phyloP scores from a whole-genome alignment of 2,113 vertebrate species.

The Phoenicopterus ruber region DNA sequence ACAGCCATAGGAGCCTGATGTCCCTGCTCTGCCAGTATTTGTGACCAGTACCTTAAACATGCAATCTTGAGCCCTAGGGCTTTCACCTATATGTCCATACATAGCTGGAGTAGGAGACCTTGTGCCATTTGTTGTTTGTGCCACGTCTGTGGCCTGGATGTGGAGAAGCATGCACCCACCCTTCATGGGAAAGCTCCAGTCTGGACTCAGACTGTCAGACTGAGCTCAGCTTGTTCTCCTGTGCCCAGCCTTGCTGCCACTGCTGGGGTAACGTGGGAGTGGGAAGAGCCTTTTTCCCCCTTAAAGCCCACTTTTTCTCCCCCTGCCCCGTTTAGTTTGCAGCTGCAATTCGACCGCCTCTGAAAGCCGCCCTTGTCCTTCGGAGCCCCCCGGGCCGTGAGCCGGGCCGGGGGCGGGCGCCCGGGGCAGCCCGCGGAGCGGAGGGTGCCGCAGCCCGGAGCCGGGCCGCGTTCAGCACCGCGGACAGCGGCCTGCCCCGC shows the following conservation, averaged over 20 bases:
- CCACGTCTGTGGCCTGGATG: background rate
- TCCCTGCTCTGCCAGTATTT: background rate
- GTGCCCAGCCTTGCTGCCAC: background rate
- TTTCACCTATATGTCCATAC: background rate
- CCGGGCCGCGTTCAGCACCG: background rate
- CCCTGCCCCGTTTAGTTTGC: fast-evolving
- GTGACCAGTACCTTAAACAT: background rate
- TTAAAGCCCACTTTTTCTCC: background rate
- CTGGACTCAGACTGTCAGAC: background rate
- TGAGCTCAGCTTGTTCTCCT: background rate
- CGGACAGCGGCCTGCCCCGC: background rate
- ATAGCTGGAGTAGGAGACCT: background rate
- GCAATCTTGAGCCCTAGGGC: background rate
- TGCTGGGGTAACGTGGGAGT: fast-evolving
- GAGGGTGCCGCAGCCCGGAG: fast-evolving
- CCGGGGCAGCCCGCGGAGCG: fast-evolving
- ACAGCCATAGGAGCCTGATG: background rate
- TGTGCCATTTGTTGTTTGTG: background rate
- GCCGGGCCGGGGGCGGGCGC: fast-evolving
- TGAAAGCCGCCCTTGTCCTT: background rate
- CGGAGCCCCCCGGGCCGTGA: background rate
- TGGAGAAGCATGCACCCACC: background rate
- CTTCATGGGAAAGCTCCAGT: background rate
- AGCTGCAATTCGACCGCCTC: background rate
- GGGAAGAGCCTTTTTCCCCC: background rate